Evolutionary conservation across 1,140 invertebrate genomes (phyloP).

Genomic region (Bombus soroeensis): DNA sequence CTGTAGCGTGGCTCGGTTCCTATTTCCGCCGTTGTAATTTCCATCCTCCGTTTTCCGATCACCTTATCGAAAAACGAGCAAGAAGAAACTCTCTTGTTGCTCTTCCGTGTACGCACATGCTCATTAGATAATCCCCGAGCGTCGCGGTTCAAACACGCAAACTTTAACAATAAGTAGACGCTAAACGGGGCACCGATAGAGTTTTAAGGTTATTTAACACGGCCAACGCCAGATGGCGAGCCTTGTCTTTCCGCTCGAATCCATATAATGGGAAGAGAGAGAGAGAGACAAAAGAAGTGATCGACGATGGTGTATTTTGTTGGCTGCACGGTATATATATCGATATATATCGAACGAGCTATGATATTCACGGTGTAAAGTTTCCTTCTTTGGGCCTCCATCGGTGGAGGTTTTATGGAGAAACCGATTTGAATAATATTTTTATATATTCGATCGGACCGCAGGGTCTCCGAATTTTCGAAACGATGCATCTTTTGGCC

Average conservation of each 20-base stretch:
- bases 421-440: neutral
- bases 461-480: neutral
- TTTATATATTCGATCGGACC: too few relatives aligned
- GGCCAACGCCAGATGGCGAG: slow-evolving; percentile 63
- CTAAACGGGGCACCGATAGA: slow-evolving; percentile 48
- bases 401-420: neutral
- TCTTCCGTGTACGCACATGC: too few relatives aligned
- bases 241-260: slow-evolving; percentile 36
- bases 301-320: slow-evolving; percentile 21
- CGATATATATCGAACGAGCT: neutral
- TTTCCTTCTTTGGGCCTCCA: too few relatives aligned
- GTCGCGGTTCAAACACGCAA: neutral
- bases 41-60: too few relatives aligned
- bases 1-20: too few relatives aligned
- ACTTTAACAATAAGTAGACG: neutral
- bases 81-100: neutral
- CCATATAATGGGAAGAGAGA: slow-evolving; percentile 4
- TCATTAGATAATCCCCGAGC: too few relatives aligned
- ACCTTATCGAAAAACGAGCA: too few relatives aligned
- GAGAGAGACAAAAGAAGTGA: neutral
- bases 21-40: too few relatives aligned
- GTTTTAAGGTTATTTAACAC: slow-evolving; percentile 17
- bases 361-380: neutral
- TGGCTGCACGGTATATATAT: slow-evolving; percentile 4
- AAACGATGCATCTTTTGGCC: too few relatives aligned